A percentile compares a stretch with the other conserved stretches of the same genome.
Conservation (phyloP, 1,140 invertebrate genomes). For the Neoseiulus cucumeris region DNA sequence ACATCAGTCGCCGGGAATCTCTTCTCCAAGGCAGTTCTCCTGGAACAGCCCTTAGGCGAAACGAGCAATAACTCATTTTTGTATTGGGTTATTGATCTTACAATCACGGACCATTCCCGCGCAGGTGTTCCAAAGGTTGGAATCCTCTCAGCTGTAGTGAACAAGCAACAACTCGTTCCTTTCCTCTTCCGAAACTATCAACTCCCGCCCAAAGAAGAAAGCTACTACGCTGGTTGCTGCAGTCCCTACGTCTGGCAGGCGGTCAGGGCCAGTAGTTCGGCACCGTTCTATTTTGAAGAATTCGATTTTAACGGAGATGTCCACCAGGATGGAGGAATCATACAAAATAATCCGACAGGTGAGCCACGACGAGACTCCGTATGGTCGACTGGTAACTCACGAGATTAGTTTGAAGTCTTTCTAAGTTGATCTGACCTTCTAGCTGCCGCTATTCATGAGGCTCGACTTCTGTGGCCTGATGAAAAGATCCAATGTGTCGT, state of each 20-base stretch:
- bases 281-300: conserved; percentile 78
- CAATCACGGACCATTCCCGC: too few species aligned
- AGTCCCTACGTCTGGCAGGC: conserved; percentile 63
- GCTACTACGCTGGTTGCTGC: conserved; percentile 54
- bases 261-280: conserved; percentile 68
- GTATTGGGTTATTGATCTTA: too few species aligned
- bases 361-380: not conserved
- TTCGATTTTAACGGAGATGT: conserved; percentile 49
- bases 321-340: conserved; percentile 39
- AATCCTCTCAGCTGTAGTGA: conserved; percentile 57
- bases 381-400: too few species aligned
- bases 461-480: conserved; percentile 59
- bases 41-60: too few species aligned
- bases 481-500: conserved; percentile 58
- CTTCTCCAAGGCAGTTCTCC: conserved; percentile 37
- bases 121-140: conserved; percentile 37
- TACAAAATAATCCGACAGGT: not conserved
- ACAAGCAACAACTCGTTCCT: conserved; percentile 51
- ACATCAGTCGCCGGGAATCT: too few species aligned
- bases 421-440: conserved; percentile 58
- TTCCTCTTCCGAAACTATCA: conserved; percentile 79
- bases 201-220: conserved; percentile 42
- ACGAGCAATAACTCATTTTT: too few species aligned
- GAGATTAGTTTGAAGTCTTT: conserved; percentile 12
- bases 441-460: conserved; percentile 69